A percentile compares a stretch with the other conserved stretches of the same genome.
These are phyloP conservation scores for Neomonachus schauinslandi DNA, from an alignment of 2,113 vertebrate genomes.

Conservation along the genomic window DNA sequence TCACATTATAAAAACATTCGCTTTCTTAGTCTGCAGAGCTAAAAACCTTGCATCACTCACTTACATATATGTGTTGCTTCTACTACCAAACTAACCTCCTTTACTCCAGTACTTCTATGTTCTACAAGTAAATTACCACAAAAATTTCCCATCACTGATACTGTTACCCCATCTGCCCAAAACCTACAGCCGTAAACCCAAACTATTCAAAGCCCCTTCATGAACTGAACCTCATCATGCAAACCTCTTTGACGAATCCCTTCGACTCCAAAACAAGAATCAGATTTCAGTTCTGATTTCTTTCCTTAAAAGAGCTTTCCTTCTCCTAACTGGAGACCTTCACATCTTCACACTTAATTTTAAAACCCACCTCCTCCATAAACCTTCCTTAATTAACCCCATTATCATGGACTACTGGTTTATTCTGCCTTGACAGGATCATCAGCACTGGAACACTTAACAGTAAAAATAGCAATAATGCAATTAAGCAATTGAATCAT, in stretches of 20 bases:
- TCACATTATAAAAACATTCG: neutral
- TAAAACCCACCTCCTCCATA: neutral
- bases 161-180: neutral
- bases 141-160: neutral
- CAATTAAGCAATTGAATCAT: neutral
- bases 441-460: neutral
- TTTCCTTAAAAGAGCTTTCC: neutral
- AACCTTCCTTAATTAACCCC: neutral
- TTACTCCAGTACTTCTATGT: neutral
- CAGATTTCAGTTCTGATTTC: neutral
- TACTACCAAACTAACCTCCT: neutral
- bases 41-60: neutral
- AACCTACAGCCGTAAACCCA: neutral
- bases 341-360: neutral
- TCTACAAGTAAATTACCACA: neutral
- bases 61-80: neutral
- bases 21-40: slow-evolving; percentile 18
- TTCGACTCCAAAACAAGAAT: neutral
- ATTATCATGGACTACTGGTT: neutral
- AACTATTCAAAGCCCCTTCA: neutral
- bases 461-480: neutral
- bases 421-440: neutral
- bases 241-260: neutral
- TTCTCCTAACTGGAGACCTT: neutral
- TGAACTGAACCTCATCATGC: neutral